These are phyloP conservation scores for Amblyteles armatorius DNA, from an alignment of 2,888 invertebrate species.

Conservation along the genomic window DNA sequence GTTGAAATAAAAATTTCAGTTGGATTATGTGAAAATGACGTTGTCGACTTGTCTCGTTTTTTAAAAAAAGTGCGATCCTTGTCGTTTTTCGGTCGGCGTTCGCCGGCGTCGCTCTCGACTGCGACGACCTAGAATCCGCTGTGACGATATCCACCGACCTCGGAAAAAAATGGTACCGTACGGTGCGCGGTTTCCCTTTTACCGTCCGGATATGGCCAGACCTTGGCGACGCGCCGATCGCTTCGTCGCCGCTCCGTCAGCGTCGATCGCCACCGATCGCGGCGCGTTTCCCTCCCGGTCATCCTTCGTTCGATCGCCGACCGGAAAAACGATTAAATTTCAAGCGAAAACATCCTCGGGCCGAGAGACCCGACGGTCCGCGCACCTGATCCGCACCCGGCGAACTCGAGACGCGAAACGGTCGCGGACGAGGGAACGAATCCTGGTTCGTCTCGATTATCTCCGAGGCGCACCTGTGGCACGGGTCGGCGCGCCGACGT, in stretches of 20 bases:
- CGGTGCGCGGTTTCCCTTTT: constrained; percentile 60
- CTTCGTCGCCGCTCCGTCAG: constrained; percentile 6
- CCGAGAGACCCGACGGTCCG: too few species aligned
- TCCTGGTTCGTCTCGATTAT: constrained; percentile 55
- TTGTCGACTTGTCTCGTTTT: too few species aligned
- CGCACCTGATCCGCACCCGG: constrained; percentile 66
- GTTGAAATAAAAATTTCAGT: too few species aligned
- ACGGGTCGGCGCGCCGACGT: constrained; percentile 9
- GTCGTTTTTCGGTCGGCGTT: constrained; percentile 8
- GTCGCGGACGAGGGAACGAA: too few species aligned
- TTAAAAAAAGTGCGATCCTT: too few species aligned
- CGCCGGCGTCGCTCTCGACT: constrained; percentile 13
- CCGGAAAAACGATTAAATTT: too few species aligned
- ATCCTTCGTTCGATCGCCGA: background rate
- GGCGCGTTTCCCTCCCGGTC: constrained; percentile 12
- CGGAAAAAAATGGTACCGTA: background rate
- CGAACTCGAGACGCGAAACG: constrained; percentile 53
- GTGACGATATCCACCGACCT: constrained; percentile 39
- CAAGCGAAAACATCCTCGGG: too few species aligned
- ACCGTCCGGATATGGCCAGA: constrained; percentile 67
- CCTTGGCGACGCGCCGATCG: constrained; percentile 56
- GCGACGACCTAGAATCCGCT: constrained; percentile 41
- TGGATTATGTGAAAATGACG: too few species aligned
- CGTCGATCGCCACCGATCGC: background rate
- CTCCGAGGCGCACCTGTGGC: constrained; percentile 56